phyloP scores from a whole-genome alignment of 2,888 invertebrate species.

The Piscicola geometra region DNA sequence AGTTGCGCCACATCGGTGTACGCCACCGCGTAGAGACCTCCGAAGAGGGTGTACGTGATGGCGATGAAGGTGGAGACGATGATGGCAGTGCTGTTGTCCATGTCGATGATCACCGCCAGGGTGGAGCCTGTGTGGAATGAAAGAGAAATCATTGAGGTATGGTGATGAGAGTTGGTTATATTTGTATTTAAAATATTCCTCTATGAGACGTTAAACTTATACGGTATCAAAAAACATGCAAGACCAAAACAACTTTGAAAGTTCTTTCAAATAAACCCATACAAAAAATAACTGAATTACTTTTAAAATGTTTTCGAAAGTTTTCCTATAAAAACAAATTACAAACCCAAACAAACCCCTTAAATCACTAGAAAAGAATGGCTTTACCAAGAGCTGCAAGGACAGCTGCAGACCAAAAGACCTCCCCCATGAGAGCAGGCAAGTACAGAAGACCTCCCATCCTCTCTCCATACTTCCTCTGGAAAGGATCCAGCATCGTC shows the following conservation, averaged over 20 bases:
- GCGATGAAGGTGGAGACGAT: constrained; percentile 90
- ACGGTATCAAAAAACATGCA: too few relatives aligned
- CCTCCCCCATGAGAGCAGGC: constrained; percentile 93
- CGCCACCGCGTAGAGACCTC: constrained; percentile 94
- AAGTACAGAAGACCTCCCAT: constrained; percentile 94
- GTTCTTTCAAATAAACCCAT: too few relatives aligned
- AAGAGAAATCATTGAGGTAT: too few relatives aligned
- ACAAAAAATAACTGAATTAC: too few relatives aligned
- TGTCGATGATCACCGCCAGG: constrained; percentile 89
- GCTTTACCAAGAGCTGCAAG: constrained; percentile 81
- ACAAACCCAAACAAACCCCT: too few relatives aligned
- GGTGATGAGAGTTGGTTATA: too few relatives aligned
- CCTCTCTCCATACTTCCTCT: constrained; percentile 89
- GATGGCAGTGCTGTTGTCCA: constrained; percentile 86
- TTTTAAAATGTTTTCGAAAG: too few relatives aligned
- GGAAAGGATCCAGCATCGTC: constrained; percentile 96
- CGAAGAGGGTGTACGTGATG: constrained; percentile 92
- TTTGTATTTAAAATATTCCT: too few relatives aligned
- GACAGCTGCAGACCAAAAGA: constrained; percentile 98
- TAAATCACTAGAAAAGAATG: too few relatives aligned
- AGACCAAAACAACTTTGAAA: too few relatives aligned
- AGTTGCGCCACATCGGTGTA: constrained; percentile 97
- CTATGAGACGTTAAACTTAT: too few relatives aligned
- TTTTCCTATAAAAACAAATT: too few relatives aligned
- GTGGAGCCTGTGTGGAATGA: constrained; percentile 70